Evolutionary conservation across 2,113 vertebrate genomes (phyloP).

Genomic region (Callithrix jacchus): DNA sequence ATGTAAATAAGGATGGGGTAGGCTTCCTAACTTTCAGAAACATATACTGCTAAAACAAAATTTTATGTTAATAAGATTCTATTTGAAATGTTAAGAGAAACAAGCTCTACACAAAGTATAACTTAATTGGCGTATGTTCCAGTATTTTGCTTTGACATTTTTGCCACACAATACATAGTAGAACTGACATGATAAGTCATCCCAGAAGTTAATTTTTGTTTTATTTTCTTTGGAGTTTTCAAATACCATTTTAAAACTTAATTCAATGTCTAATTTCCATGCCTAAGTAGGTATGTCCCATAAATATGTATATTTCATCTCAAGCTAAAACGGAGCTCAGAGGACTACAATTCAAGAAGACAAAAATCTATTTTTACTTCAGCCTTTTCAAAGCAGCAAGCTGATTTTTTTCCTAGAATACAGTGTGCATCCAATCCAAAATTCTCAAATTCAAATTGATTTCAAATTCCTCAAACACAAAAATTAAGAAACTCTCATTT

Average conservation of each 20-base stretch:
- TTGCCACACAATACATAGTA: neutral
- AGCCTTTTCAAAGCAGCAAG: neutral
- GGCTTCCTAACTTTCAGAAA: slow-evolving; percentile 5
- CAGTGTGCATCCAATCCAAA: neutral
- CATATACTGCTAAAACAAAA: neutral
- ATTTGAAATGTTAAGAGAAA: slow-evolving; percentile 35
- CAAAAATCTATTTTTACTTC: neutral
- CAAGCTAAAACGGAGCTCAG: neutral
- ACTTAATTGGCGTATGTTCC: neutral
- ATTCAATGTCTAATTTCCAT: neutral
- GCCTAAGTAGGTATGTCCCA: neutral
- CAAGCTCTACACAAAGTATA: neutral
- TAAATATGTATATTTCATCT: neutral
- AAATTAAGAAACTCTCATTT: neutral
- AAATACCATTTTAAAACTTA: neutral
- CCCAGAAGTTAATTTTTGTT: slow-evolving; percentile 31
- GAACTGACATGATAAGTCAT: neutral
- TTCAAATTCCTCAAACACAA: slow-evolving; percentile 7
- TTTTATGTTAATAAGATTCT: slow-evolving; percentile 35
- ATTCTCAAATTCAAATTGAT: slow-evolving; percentile 10
- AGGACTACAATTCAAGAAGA: neutral
- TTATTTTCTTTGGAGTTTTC: slow-evolving; percentile 4
- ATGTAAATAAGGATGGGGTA: neutral
- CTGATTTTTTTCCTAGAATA: neutral
- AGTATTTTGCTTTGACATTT: slow-evolving; percentile 3